Evolutionary conservation across 2,888 invertebrate genomes (phyloP).

Genomic region (Harpalus rubripes): DNA sequence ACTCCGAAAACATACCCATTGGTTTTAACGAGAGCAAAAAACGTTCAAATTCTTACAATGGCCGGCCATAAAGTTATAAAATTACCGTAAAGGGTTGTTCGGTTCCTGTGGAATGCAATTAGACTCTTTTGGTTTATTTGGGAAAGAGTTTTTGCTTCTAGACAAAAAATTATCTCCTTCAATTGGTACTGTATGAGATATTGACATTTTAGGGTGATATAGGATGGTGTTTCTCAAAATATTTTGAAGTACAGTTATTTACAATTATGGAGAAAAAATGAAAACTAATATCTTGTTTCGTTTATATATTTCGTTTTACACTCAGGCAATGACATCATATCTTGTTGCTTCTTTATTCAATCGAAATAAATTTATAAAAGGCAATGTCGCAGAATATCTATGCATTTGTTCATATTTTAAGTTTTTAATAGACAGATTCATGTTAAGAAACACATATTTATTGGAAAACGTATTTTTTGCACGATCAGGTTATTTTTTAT

Average conservation of each 20-base stretch:
- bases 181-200: neutral
- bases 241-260: neutral
- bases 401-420: too few species aligned
- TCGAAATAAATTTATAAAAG: too few species aligned
- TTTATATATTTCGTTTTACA: too few species aligned
- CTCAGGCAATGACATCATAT: too few species aligned
- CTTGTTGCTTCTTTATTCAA: too few species aligned
- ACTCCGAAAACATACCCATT: neutral
- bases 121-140: neutral
- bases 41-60: neutral
- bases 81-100: slow-evolving; percentile 33
- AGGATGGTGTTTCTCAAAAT: neutral
- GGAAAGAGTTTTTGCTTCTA: neutral
- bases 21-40: slow-evolving; percentile 11
- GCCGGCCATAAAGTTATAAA: slow-evolving; percentile 22
- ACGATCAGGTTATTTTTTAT: too few species aligned
- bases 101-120: neutral
- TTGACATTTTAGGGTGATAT: neutral
- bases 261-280: neutral
- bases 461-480: too few species aligned
- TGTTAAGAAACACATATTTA: too few species aligned
- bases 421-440: too few species aligned
- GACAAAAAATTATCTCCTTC: neutral
- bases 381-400: too few species aligned
- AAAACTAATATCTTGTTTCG: too few species aligned